Conservation (phyloP, 2,888 invertebrate genomes). For the Troides aeacus region DNA sequence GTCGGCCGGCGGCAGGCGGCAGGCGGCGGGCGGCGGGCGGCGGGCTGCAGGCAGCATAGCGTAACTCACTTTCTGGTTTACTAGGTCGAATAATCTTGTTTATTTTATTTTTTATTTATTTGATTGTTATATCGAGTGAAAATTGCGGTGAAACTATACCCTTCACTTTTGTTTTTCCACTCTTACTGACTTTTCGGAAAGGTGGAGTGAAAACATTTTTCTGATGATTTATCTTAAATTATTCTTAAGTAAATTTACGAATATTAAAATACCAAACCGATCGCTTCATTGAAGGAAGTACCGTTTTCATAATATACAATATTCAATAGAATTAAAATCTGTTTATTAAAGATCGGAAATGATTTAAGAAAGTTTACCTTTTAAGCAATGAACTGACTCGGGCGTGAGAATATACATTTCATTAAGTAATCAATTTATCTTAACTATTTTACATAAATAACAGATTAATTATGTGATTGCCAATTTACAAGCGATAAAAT, state of each 20-base stretch:
- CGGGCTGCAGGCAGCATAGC: constrained; percentile 42
- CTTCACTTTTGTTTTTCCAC: constrained; percentile 51
- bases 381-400: neutral
- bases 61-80: constrained; percentile 62
- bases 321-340: neutral
- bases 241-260: neutral
- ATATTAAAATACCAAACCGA: neutral
- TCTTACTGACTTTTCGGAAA: constrained; percentile 32
- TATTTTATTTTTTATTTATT: constrained; percentile 55
- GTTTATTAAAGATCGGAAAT: neutral
- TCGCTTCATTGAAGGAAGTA: neutral
- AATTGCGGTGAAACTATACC: constrained; percentile 59
- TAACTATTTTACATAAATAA: constrained; percentile 9
- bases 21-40: constrained; percentile 38
- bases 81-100: constrained; percentile 66
- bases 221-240: constrained; percentile 38
- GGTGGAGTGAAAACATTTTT: constrained; percentile 19
- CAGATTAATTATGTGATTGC: neutral
- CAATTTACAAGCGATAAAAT: constrained; percentile 6
- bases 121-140: constrained; percentile 50
- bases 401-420: constrained; percentile 5
- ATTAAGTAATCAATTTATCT: neutral
- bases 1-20: constrained; percentile 48
- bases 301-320: neutral
- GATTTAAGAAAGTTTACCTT: neutral